These are phyloP conservation scores for Camponotus vicinus DNA, from an alignment of 1,140 invertebrate species.

Conservation along the genomic window DNA sequence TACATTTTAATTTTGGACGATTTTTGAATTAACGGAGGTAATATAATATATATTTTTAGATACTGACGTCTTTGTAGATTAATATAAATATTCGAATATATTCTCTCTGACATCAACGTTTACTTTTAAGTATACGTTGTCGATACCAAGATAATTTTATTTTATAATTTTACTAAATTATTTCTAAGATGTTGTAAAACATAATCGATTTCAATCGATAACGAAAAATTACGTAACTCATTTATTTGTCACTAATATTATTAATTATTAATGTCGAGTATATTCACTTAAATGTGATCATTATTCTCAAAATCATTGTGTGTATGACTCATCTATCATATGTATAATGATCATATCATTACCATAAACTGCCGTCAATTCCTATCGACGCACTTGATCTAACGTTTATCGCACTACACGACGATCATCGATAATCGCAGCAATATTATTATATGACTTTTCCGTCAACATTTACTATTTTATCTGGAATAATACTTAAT, in stretches of 20 bases:
- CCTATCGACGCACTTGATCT: background rate
- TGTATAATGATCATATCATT: background rate
- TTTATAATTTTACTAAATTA: no score
- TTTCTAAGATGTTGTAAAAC: conserved; percentile 3
- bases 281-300: background rate
- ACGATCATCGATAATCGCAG: background rate
- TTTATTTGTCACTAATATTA: background rate
- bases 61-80: background rate
- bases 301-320: background rate
- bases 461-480: background rate
- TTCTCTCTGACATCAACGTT: no score
- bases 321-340: background rate
- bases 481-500: background rate
- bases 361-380: background rate
- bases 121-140: no score
- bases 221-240: background rate
- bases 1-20: background rate
- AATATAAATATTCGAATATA: conserved; percentile 2
- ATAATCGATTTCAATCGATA: background rate
- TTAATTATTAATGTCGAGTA: background rate
- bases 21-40: background rate
- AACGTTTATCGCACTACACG: background rate
- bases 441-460: background rate
- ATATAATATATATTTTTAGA: background rate
- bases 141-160: no score